Evolutionary conservation across 2,113 vertebrate genomes (phyloP).

Genomic region (Cariama cristata): DNA sequence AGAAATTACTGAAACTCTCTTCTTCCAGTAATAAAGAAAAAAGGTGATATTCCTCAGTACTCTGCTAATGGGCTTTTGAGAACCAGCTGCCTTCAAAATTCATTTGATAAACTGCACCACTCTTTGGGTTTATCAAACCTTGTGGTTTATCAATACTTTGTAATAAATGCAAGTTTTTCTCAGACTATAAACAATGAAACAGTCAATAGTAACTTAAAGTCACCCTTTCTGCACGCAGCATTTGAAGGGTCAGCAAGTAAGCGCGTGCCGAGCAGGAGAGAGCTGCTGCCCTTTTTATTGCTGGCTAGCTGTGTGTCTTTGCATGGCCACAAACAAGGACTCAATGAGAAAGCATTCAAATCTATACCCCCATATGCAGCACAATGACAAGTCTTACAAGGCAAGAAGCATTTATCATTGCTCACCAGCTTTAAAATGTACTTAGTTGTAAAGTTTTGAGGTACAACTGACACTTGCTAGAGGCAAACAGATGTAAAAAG

Average conservation of each 20-base stretch:
- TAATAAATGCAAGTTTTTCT: not conserved
- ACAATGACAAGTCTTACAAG: not conserved
- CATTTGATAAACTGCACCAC: not conserved
- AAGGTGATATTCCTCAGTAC: not conserved
- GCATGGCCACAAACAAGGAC: not conserved
- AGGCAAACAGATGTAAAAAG: not conserved
- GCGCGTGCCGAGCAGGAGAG: accelerated
- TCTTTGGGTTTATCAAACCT: not conserved
- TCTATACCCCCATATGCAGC: not conserved
- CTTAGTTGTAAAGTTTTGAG: not conserved
- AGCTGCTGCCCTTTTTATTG: not conserved
- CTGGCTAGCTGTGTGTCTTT: not conserved
- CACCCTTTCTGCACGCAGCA: not conserved
- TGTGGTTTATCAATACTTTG: not conserved
- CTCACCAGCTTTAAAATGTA: not conserved
- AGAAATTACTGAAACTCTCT: not conserved
- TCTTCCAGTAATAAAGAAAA: not conserved
- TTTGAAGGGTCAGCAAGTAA: not conserved
- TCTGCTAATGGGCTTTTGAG: not conserved
- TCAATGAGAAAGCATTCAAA: not conserved
- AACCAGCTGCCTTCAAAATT: not conserved
- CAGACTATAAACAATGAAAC: not conserved
- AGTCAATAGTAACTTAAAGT: not conserved
- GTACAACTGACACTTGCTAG: not conserved
- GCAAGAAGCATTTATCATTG: not conserved